phyloP scores from a whole-genome alignment of 2,797 vertebrate genomes.

The Etheostoma nigrum region DNA sequence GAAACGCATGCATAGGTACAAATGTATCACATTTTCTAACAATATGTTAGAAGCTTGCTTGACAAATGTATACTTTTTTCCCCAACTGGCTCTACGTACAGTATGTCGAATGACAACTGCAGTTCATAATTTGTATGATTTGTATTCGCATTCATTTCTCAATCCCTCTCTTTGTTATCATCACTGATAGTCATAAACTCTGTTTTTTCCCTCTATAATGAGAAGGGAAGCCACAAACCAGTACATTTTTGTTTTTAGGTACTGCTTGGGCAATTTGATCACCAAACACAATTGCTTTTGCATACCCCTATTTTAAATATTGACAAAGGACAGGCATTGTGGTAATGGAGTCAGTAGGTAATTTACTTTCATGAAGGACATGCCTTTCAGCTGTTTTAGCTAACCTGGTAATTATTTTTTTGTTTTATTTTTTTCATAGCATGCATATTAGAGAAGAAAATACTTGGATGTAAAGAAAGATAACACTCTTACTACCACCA shows the following conservation, averaged over 20 bases:
- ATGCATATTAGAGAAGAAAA: neutral
- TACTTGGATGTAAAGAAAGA: no score
- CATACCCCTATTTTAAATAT: conserved; percentile 3
- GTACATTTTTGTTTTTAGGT: neutral
- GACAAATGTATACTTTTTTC: neutral
- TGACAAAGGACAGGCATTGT: neutral
- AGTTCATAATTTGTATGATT: neutral
- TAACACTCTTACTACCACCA: no score
- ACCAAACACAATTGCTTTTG: neutral
- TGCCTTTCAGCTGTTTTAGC: neutral
- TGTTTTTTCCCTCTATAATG: neutral
- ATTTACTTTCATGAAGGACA: neutral
- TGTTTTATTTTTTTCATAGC: neutral
- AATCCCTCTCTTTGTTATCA: neutral
- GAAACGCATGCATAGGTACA: neutral
- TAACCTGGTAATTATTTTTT: neutral
- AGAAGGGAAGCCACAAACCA: conserved; percentile 4
- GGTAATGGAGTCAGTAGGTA: neutral
- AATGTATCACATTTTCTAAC: no score
- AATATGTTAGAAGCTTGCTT: no score
- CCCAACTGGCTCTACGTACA: neutral
- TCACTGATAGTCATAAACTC: neutral
- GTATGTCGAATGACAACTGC: neutral
- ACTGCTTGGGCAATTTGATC: neutral
- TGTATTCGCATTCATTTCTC: no score